Evolutionary conservation across 2,113 vertebrate genomes (phyloP).

Genomic region (Perca flavescens): DNA sequence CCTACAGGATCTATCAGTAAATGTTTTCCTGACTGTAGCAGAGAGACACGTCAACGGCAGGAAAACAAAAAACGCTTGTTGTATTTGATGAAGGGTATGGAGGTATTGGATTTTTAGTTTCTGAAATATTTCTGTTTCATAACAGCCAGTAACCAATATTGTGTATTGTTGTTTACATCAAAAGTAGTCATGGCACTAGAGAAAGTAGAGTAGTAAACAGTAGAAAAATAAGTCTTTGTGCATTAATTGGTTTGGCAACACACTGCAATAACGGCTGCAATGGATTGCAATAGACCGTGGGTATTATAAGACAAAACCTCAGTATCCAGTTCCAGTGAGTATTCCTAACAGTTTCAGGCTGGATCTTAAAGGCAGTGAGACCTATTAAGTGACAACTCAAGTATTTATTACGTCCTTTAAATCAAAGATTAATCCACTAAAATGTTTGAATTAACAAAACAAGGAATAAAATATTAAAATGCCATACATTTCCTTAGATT

Average conservation of each 20-base stretch:
- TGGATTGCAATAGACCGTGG: slow-evolving; percentile 33
- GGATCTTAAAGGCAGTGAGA: background rate
- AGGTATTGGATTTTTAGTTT: background rate
- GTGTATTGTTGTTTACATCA: slow-evolving; percentile 24
- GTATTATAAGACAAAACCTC: slow-evolving; percentile 26
- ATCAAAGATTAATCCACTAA: background rate
- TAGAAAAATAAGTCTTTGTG: slow-evolving; percentile 15
- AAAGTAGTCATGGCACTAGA: slow-evolving; percentile 8
- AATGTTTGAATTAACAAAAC: background rate
- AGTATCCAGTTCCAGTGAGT: background rate
- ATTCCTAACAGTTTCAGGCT: slow-evolving; percentile 5
- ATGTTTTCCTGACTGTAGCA: background rate
- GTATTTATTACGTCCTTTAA: background rate
- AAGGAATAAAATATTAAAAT: background rate
- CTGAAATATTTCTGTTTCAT: slow-evolving; percentile 19
- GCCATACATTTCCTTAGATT: background rate
- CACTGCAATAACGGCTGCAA: slow-evolving; percentile 58
- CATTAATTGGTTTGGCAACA: slow-evolving; percentile 59
- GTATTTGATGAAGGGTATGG: slow-evolving; percentile 5
- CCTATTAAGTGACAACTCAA: background rate
- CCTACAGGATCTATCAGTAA: background rate
- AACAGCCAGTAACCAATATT: slow-evolving; percentile 12
- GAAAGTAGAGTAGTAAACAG: slow-evolving; percentile 22
- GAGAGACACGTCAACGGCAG: background rate
- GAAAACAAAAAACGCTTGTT: background rate